phyloP scores from a whole-genome alignment of 2,797 vertebrate species.

The Sebastes vulpes region DNA sequence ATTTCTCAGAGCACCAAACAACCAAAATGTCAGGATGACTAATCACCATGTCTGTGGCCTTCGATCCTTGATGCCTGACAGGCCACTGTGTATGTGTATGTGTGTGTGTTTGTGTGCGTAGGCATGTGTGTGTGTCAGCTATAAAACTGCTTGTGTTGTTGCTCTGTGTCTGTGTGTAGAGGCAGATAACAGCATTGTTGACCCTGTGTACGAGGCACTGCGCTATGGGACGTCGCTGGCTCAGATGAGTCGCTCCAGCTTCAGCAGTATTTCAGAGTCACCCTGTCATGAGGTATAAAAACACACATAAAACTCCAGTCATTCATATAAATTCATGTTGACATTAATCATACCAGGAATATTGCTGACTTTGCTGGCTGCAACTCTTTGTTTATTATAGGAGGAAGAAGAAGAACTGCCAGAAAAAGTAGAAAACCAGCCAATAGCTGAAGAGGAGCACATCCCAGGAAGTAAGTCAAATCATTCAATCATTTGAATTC shows the following conservation, averaged over 20 bases:
- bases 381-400: constrained; percentile 57
- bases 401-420: constrained; percentile 74
- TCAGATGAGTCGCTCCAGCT: constrained; percentile 90
- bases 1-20: constrained; percentile 35
- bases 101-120: neutral
- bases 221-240: constrained; percentile 93
- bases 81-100: constrained; percentile 5
- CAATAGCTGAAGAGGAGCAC: constrained; percentile 84
- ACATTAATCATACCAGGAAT: constrained; percentile 8
- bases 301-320: constrained; percentile 2
- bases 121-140: neutral
- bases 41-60: constrained; percentile 42
- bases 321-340: neutral
- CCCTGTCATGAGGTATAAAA: constrained; percentile 83
- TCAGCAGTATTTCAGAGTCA: constrained; percentile 90
- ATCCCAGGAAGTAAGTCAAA: constrained; percentile 75
- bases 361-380: constrained; percentile 16
- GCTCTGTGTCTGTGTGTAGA: constrained; percentile 64
- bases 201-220: constrained; percentile 92
- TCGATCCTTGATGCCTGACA: constrained; percentile 16
- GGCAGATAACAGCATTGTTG: constrained; percentile 76
- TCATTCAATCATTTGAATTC: neutral
- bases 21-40: constrained; percentile 38
- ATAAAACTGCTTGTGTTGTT: constrained; percentile 34
- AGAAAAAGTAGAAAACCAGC: constrained; percentile 85